A percentile compares a stretch with the other conserved stretches of the same genome.
phyloP scores from a whole-genome alignment of 1,140 invertebrate species.

The Hestina assimilis region DNA sequence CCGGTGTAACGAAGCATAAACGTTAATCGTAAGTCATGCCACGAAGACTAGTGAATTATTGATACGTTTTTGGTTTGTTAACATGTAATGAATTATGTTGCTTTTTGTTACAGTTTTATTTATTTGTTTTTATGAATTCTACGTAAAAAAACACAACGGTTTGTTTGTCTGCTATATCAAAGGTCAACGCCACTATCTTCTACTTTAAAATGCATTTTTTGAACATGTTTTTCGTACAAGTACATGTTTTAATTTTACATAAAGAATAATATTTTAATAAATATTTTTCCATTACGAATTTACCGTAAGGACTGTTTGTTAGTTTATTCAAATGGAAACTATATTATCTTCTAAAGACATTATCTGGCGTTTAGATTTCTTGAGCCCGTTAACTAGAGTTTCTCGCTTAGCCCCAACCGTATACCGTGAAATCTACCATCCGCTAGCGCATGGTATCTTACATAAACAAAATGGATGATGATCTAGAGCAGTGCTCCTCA shows the following conservation, averaged over 20 bases:
- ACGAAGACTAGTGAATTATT: conserved; percentile 26
- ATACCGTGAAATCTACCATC: conserved; percentile 31
- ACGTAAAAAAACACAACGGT: not conserved
- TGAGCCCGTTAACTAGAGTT: conserved; percentile 26
- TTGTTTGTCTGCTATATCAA: not conserved
- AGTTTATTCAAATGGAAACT: conserved; percentile 2
- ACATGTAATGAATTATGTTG: conserved; percentile 21
- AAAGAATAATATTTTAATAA: too few relatives aligned
- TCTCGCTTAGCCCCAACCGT: conserved; percentile 31
- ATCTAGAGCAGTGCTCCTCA: conserved; percentile 25
- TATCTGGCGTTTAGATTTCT: conserved; percentile 28
- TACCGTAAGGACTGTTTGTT: not conserved
- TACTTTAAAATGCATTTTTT: not conserved
- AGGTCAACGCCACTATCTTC: not conserved
- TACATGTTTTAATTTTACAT: too few relatives aligned
- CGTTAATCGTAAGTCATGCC: conserved; percentile 30
- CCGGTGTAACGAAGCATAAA: conserved; percentile 29
- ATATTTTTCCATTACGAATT: not conserved
- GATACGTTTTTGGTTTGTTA: conserved; percentile 26
- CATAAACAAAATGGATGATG: conserved; percentile 36
- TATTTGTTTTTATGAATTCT: conserved; percentile 14
- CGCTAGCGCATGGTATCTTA: conserved; percentile 29
- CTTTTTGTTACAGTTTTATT: conserved; percentile 13
- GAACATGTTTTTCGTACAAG: too few relatives aligned
- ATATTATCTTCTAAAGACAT: conserved; percentile 23